Conservation (phyloP, 1,140 invertebrate species). For the Drosophila nigrodunni region DNA sequence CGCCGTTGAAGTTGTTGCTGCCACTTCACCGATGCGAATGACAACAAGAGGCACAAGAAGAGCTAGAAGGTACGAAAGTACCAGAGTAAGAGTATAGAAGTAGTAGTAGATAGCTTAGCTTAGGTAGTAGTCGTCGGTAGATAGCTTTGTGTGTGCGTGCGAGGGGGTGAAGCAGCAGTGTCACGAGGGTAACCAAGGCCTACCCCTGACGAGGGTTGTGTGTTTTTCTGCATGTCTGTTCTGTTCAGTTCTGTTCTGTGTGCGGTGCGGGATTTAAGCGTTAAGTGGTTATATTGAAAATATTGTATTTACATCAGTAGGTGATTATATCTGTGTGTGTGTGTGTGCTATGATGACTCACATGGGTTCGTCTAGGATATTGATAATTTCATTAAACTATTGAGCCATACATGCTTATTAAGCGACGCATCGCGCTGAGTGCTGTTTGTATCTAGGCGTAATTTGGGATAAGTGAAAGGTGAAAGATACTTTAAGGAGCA, state of each 20-base stretch:
- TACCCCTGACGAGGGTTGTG: constrained; percentile 49
- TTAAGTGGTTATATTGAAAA: constrained; percentile 84
- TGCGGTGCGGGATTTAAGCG: constrained; percentile 75
- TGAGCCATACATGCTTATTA: constrained; percentile 56
- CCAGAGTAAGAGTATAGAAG: constrained; percentile 18
- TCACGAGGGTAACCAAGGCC: constrained; percentile 40
- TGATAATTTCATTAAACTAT: constrained; percentile 84
- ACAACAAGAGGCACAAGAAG: constrained; percentile 50
- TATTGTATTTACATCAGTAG: constrained; percentile 84
- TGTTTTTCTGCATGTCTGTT: constrained; percentile 20
- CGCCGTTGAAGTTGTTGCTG: constrained; percentile 38
- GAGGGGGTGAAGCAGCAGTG: constrained; percentile 20
- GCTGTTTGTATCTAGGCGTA: constrained; percentile 60
- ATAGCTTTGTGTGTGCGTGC: constrained; percentile 24
- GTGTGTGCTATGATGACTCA: constrained; percentile 65
- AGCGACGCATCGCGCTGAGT: constrained; percentile 43
- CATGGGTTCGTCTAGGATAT: constrained; percentile 55
- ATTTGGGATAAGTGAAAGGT: constrained; percentile 72
- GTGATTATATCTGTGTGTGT: constrained; percentile 65
- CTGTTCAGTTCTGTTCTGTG: constrained; percentile 48
- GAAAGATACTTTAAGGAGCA: constrained; percentile 26
- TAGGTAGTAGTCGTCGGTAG: constrained; percentile 30
- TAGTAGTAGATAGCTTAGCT: constrained; percentile 28
- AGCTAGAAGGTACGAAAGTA: constrained; percentile 16
- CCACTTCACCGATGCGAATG: constrained; percentile 65